Conservation (phyloP, 2,113 vertebrate species). For the Poeciliopsis retropinna region DNA sequence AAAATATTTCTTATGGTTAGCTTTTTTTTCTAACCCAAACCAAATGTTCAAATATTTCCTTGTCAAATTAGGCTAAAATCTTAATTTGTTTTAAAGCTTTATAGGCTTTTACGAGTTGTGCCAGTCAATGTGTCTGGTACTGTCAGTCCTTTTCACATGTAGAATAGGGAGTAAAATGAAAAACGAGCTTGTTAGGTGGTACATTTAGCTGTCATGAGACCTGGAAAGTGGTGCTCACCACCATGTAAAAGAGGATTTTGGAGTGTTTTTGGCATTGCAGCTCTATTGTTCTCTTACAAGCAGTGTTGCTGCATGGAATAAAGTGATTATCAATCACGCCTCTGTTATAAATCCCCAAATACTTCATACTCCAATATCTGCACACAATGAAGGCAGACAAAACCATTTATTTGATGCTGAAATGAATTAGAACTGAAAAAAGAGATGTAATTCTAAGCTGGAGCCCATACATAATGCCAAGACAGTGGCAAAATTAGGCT, state of each 20-base stretch:
- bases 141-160: not conserved
- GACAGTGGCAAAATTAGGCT: slow-evolving; percentile 46
- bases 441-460: slow-evolving; percentile 50
- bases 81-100: not conserved
- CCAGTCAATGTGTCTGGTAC: not conserved
- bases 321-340: slow-evolving; percentile 62
- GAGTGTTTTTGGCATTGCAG: slow-evolving; percentile 40
- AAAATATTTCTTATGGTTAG: not conserved
- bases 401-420: slow-evolving; percentile 47
- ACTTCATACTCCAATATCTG: slow-evolving; percentile 49
- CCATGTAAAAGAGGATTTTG: slow-evolving; percentile 46
- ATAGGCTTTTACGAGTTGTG: not conserved
- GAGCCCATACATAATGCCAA: slow-evolving; percentile 46
- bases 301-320: slow-evolving; percentile 36
- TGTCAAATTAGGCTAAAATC: not conserved
- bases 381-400: slow-evolving; percentile 49
- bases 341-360: slow-evolving; percentile 54
- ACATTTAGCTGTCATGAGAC: slow-evolving; percentile 16
- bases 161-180: not conserved
- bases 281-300: slow-evolving; percentile 35
- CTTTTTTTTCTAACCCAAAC: not conserved
- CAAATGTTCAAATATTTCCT: not conserved
- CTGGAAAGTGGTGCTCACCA: slow-evolving; percentile 20
- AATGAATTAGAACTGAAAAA: slow-evolving; percentile 48
- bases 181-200: slow-evolving; percentile 12